Percentiles rank a stretch among this genome's conserved stretches.
Evolutionary conservation across 2,113 vertebrate genomes (phyloP).

Genomic region (Gorilla gorilla): DNA sequence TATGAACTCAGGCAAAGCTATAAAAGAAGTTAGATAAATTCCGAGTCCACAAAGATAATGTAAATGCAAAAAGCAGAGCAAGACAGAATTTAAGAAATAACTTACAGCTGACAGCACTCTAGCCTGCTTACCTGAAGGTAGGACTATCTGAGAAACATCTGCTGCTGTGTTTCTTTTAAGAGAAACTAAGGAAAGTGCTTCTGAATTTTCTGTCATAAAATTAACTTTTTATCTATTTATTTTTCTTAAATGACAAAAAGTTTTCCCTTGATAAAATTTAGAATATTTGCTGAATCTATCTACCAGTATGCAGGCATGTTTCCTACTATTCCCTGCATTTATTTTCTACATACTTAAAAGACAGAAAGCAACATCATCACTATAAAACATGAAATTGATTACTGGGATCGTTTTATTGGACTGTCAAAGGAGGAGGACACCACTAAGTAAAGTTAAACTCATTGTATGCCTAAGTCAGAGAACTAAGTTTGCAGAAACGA

Average conservation of each 20-base stretch:
- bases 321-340: not conserved
- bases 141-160: not conserved
- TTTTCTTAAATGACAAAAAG: not conserved
- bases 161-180: not conserved
- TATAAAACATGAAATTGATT: not conserved
- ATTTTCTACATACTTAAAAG: not conserved
- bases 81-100: not conserved
- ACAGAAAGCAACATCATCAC: not conserved
- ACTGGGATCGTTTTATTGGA: not conserved
- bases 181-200: not conserved
- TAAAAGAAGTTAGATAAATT: not conserved
- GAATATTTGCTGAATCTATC: not conserved
- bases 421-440: not conserved
- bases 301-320: not conserved
- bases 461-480: not conserved
- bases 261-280: not conserved
- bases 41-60: not conserved
- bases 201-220: not conserved
- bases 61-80: not conserved
- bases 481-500: too few species aligned
- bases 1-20: not conserved
- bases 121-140: not conserved
- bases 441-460: not conserved
- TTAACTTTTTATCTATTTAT: not conserved
- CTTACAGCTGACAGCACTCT: too few species aligned